Conservation (phyloP, 2,888 invertebrate species). For the Dicroscelio sp. region DNA sequence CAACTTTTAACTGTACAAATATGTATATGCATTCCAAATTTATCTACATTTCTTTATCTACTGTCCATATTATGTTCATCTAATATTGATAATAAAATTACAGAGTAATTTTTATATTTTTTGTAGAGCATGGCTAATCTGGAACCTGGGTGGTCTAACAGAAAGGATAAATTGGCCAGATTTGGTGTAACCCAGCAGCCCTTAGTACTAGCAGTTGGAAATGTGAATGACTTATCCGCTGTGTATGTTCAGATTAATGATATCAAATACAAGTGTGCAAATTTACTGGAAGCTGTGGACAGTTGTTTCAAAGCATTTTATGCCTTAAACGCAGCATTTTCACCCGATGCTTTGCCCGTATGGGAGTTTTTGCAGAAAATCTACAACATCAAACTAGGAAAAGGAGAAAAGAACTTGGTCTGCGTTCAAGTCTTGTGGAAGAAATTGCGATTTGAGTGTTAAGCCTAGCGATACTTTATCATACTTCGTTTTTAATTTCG, state of each 20-base stretch:
- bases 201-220: conserved; percentile 43
- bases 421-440: too few relatives aligned
- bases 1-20: too few relatives aligned
- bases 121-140: conserved; percentile 44
- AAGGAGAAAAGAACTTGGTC: not conserved
- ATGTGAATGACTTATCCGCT: not conserved
- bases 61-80: too few relatives aligned
- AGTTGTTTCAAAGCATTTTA: conserved; percentile 45
- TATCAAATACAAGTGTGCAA: not conserved
- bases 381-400: not conserved
- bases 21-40: too few relatives aligned
- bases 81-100: too few relatives aligned
- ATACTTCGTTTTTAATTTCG: too few relatives aligned
- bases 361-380: conserved; percentile 1
- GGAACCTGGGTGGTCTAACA: conserved; percentile 1
- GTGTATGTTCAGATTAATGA: conserved; percentile 47
- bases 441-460: too few relatives aligned
- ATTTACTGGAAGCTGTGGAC: conserved; percentile 37
- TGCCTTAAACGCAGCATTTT: conserved; percentile 37
- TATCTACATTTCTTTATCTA: too few relatives aligned
- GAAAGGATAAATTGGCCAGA: conserved; percentile 25
- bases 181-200: conserved; percentile 47
- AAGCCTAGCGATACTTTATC: too few relatives aligned
- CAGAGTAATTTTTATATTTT: too few relatives aligned
- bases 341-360: not conserved